phyloP scores from a whole-genome alignment of 2,797 vertebrate genomes.

The Graptemys geographica region DNA sequence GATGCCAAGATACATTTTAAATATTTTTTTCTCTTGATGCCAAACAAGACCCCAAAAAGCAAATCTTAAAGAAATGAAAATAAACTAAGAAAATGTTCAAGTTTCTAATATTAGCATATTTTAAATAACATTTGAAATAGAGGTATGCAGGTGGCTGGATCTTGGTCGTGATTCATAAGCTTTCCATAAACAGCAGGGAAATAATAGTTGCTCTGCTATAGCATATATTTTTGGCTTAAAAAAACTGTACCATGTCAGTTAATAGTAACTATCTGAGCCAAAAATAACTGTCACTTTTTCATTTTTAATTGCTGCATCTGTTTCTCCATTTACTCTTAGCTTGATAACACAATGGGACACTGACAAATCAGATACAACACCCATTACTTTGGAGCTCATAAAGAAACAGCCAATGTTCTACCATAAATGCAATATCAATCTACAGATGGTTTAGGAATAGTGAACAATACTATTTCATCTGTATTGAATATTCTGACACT shows the following conservation, averaged over 20 bases:
- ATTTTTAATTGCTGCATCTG: slow-evolving; percentile 81
- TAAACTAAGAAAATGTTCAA: slow-evolving; percentile 16
- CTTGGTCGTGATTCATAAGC: slow-evolving; percentile 74
- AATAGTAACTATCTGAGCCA: slow-evolving; percentile 65
- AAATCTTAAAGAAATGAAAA: background rate
- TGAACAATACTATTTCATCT: slow-evolving; percentile 7
- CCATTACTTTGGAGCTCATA: slow-evolving; percentile 57
- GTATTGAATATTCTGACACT: slow-evolving; percentile 27
- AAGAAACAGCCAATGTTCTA: background rate
- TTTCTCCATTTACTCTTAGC: slow-evolving; percentile 71
- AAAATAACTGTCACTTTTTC: slow-evolving; percentile 78
- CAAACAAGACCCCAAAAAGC: background rate
- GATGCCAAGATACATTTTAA: background rate
- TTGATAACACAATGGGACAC: slow-evolving; percentile 66
- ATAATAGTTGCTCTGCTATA: slow-evolving; percentile 69
- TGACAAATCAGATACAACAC: slow-evolving; percentile 46
- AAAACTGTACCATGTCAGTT: slow-evolving; percentile 36
- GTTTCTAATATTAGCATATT: slow-evolving; percentile 47
- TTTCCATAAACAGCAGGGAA: slow-evolving; percentile 77
- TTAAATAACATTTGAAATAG: slow-evolving; percentile 75
- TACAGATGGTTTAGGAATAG: background rate
- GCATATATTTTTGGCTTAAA: slow-evolving; percentile 61
- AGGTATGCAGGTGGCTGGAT: slow-evolving; percentile 57
- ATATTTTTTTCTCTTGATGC: background rate
- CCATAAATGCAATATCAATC: background rate